A percentile compares a stretch with the other conserved stretches of the same genome.
phyloP scores from a whole-genome alignment of 2,113 vertebrate genomes.

The Pelecanus crispus region DNA sequence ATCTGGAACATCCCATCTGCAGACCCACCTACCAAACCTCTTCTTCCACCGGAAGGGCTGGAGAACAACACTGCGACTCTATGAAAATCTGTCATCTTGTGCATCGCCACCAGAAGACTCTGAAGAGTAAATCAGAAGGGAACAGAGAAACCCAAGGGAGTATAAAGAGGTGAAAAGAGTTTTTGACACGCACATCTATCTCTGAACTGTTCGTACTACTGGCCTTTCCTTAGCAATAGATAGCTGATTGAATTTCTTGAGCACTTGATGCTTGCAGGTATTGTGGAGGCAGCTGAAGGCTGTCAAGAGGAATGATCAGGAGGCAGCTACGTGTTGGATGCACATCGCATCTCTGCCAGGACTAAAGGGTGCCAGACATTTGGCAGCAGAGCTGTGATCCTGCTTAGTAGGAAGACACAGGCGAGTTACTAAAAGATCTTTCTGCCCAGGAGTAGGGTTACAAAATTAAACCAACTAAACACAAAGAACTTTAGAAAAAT shows the following conservation, averaged over 20 bases:
- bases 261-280: neutral
- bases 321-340: conserved; percentile 42
- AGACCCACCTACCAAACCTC: neutral
- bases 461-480: conserved; percentile 60
- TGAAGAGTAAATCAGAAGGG: neutral
- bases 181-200: neutral
- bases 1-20: neutral
- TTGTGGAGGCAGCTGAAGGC: neutral
- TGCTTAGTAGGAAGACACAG: conserved; percentile 74
- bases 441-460: conserved; percentile 77
- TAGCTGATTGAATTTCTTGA: neutral
- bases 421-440: conserved; percentile 77
- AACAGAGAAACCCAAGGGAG: neutral
- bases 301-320: conserved; percentile 53
- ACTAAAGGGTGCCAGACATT: conserved; percentile 6
- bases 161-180: neutral
- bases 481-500: conserved; percentile 15
- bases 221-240: neutral
- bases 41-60: neutral
- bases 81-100: neutral
- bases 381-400: conserved; percentile 62
- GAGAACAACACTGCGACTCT: neutral
- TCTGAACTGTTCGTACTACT: neutral
- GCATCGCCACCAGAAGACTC: neutral
- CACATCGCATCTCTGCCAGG: conserved; percentile 1